These are phyloP conservation scores for Tinamus guttatus DNA, from an alignment of 2,113 vertebrate species.

Conservation along the genomic window DNA sequence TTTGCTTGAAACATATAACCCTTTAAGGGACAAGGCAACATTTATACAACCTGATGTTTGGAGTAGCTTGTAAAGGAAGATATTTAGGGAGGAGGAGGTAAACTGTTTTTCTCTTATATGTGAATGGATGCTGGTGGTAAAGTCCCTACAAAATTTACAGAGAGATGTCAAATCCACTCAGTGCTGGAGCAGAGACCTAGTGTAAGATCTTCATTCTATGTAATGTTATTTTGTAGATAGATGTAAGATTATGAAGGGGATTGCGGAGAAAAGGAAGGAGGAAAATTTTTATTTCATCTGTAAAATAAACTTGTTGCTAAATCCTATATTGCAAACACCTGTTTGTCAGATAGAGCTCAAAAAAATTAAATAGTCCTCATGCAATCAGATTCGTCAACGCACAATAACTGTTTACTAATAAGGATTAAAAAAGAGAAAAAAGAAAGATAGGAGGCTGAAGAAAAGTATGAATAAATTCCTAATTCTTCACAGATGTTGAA, in stretches of 20 bases:
- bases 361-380: constrained; percentile 2
- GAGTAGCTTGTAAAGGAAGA: neutral
- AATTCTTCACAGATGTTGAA: neutral
- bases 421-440: neutral
- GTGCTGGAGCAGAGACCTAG: neutral
- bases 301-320: neutral
- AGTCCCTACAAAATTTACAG: neutral
- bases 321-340: neutral
- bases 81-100: neutral
- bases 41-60: neutral
- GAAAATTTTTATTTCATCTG: no score
- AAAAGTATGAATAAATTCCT: constrained; percentile 2
- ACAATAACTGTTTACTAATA: neutral
- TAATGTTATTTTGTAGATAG: neutral
- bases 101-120: neutral
- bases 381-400: neutral
- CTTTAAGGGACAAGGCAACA: neutral
- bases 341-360: neutral
- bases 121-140: neutral
- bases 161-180: neutral
- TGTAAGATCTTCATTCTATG: neutral
- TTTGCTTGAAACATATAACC: constrained; percentile 26
- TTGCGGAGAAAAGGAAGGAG: neutral
- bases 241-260: neutral
- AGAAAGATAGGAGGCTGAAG: neutral